Evolutionary conservation across 2,113 vertebrate genomes (phyloP), one percentile per base, ranked within the genome.

Genomic region (Calyptommatus sinebrachiatus): DNA sequence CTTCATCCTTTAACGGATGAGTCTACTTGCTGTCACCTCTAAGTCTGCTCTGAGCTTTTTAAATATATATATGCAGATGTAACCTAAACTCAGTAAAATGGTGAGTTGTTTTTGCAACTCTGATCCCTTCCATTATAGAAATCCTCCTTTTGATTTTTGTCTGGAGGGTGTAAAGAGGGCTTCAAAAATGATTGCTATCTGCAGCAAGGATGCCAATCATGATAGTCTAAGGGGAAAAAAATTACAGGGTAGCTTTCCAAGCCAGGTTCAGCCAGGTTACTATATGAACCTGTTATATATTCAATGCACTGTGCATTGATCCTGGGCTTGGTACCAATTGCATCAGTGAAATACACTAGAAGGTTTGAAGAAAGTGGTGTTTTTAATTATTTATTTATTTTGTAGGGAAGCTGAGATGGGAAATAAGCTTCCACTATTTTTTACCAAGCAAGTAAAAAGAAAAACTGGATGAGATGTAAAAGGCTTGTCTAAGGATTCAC

Each of bases 401-500:
- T 41, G 35, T 41, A 41, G 5, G 5, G 35, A 41, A 41, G 53
- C 28, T 3, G 31, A 22, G 0, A 16, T 1, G 46, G 29, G 78
- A 77, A 26, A 35, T 76, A 62, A 41, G 7, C 67, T 5, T 69
- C 62, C 16, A 5, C 81, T 29, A 82, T 73, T 24, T 0, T 2
- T 11, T 50, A n/a, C 77, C 41, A 29, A 5, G 4, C 50, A 3
- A 7, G 62, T 6, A 78, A 76, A 61, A 50, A 78, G 70, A 85
- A 74, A 65, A 48, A 71, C 46, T 60, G 29, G 57, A 65, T 41
- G 35, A 12, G 8, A 29, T 80, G n/a, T 85, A 35, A n/a, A 83
- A 53, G 6, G 8, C 80, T 24, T 68, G n/a, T 21, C 71, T 21
- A 63, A 46, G 50, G 48, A 65, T 2, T 29, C 48, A 2, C 61